Percentiles rank a stretch among this genome's conserved stretches.
These are phyloP conservation scores for Monochamus alternatus DNA, from an alignment of 2,888 invertebrate species.

Conservation along the genomic window DNA sequence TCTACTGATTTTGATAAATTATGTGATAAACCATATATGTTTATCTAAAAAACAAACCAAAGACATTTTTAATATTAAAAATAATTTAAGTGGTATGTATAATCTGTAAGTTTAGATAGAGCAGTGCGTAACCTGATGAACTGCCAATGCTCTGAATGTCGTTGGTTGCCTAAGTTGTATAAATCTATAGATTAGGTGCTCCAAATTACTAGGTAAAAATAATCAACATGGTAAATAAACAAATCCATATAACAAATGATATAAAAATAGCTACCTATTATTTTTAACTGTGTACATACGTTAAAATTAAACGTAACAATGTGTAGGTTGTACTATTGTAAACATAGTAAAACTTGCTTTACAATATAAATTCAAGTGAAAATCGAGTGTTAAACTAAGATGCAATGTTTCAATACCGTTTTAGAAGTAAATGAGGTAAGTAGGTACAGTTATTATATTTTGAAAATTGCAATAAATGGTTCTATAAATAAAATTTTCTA, in stretches of 20 bases:
- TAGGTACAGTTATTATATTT: not conserved
- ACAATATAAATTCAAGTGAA: constrained; percentile 14
- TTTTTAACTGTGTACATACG: not conserved
- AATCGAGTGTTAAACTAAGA: constrained; percentile 30
- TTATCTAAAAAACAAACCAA: too few species aligned
- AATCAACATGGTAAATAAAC: not conserved
- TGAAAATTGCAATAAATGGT: not conserved
- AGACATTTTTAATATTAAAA: too few species aligned
- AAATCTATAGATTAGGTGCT: not conserved
- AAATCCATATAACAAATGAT: constrained; percentile 7
- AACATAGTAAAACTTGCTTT: constrained; percentile 17
- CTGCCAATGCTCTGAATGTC: not conserved
- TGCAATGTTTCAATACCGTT: constrained; percentile 32
- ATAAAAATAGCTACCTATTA: constrained; percentile 10
- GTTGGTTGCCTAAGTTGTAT: constrained; percentile 6
- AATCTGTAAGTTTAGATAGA: too few species aligned
- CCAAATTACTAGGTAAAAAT: too few species aligned
- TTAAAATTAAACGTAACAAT: constrained; percentile 25
- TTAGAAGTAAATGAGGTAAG: constrained; percentile 16
- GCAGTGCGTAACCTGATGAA: too few species aligned
- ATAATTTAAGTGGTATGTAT: too few species aligned
- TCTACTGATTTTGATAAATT: too few species aligned
- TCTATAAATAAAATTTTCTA: constrained; percentile 22
- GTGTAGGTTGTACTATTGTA: constrained; percentile 32
- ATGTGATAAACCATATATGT: too few species aligned